These are phyloP conservation scores for Cylas formicarius DNA, from an alignment of 1,140 invertebrate genomes.

Conservation along the genomic window DNA sequence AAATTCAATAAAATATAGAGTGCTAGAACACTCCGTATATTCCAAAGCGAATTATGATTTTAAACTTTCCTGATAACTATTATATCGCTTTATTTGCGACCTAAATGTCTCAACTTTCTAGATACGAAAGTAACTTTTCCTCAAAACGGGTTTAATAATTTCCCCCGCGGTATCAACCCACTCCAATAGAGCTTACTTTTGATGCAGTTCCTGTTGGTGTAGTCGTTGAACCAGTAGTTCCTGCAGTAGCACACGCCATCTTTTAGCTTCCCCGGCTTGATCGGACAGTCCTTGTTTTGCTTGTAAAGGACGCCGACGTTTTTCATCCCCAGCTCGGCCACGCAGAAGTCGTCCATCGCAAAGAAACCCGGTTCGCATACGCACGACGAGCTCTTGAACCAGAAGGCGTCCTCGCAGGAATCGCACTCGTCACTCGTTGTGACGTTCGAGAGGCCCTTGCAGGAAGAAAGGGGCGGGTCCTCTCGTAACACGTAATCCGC, in stretches of 20 bases:
- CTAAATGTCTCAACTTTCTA: no score
- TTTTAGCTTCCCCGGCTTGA: conserved; percentile 12
- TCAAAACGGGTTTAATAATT: no score
- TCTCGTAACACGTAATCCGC: no score
- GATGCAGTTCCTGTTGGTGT: conserved; percentile 18
- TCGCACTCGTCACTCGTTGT: conserved; percentile 8
- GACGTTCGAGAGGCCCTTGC: no score
- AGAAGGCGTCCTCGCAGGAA: neutral
- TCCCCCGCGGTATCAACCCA: no score
- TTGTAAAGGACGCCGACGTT: neutral
- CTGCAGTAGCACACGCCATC: conserved; percentile 18
- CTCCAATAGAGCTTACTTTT: conserved; percentile 19
- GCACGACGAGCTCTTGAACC: conserved; percentile 8
- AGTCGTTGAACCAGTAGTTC: conserved; percentile 19
- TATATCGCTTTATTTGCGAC: no score
- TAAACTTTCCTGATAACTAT: no score
- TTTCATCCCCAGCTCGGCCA: conserved; percentile 17
- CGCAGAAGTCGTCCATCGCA: conserved; percentile 8
- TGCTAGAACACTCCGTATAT: no score
- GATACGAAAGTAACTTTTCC: no score
- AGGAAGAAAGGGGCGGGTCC: no score
- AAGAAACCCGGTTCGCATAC: conserved; percentile 18
- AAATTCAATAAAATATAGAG: no score
- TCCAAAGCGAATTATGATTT: no score
- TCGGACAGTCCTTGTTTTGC: conserved; percentile 12